Base-by-base conservation (phyloP, 2,797 vertebrate species). In the Eulemur mongoz region DNA sequence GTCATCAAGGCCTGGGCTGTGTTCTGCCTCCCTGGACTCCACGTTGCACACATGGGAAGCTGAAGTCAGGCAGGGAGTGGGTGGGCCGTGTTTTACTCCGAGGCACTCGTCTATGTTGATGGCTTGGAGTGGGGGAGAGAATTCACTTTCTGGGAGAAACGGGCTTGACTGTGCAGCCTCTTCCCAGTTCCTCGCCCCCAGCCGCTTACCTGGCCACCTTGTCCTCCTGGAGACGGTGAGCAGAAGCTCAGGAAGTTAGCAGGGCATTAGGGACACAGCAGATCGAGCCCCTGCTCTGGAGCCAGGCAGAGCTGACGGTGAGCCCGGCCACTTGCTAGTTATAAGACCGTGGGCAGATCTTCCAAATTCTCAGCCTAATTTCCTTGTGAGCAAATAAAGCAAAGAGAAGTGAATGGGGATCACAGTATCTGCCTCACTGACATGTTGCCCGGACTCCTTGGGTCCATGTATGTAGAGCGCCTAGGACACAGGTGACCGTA, bases 401-500 rank as follows among this genome's bases (percentile, higher is more conserved):
- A 81, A 75, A 84, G 43, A 13, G 25, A 69, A 18, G 32, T 35
- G 17, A 35, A 35, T 1, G 18, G 27, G 63, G 32, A n/a, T 43
- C 27, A 14, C 15, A 18, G 32, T 3, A 20, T 30, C 32, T 22
- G 10, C 70, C 30, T 79, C 63, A 13, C 69, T 0, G 8, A n/a
- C n/a, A n/a, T 2, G 9, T 12, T 22, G 5, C 20, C 18, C 67
- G 35, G 72, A 50, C 2, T 0, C 4, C 63, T 27, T 2, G 4
- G 27, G 30, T 75, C 35, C 67, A 10, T 30, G 1, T 0, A 30
- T 3, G 2, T 20, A n/a, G 9, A 48, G 35, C 8, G 2, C 43
- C 76, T 9, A 12, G 38, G n/a, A 40, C 5, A 1, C 2, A 6
- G 20, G 25, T 1, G 0, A 1, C 0, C 5, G 7, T 17, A 9